Conservation (phyloP, 2,888 invertebrate species). For the Papilio protenor region DNA sequence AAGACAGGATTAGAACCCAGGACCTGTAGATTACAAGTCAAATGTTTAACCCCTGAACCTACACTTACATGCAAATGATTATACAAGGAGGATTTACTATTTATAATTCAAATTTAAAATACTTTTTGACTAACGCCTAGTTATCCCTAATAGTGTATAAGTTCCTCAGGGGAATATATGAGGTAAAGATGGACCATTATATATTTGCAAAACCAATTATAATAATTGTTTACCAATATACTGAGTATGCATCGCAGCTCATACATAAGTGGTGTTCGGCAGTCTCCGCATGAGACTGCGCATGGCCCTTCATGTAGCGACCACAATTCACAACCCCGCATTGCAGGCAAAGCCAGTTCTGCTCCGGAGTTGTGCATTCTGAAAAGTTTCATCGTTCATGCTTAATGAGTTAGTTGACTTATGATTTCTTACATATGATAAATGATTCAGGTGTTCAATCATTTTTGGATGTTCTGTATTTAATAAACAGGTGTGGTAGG, state of each 20-base stretch:
- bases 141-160: no score
- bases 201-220: background rate
- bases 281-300: conserved; percentile 87
- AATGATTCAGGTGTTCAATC: background rate
- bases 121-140: no score
- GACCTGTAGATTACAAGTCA: no score
- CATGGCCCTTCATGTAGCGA: conserved; percentile 90
- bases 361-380: conserved; percentile 87
- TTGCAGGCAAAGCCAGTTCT: conserved; percentile 90
- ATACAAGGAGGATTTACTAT: no score
- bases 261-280: conserved; percentile 89
- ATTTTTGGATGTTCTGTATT: background rate
- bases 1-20: no score
- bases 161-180: no score
- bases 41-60: no score
- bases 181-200: no score
- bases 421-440: background rate
- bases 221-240: conserved; percentile 86
- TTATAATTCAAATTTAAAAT: no score
- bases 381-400: conserved; percentile 52
- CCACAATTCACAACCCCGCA: conserved; percentile 91
- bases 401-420: background rate
- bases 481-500: background rate
- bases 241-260: conserved; percentile 89
- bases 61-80: no score